Conservation (phyloP, 2,797 vertebrate species). For the Semaprochilodus insignis region DNA sequence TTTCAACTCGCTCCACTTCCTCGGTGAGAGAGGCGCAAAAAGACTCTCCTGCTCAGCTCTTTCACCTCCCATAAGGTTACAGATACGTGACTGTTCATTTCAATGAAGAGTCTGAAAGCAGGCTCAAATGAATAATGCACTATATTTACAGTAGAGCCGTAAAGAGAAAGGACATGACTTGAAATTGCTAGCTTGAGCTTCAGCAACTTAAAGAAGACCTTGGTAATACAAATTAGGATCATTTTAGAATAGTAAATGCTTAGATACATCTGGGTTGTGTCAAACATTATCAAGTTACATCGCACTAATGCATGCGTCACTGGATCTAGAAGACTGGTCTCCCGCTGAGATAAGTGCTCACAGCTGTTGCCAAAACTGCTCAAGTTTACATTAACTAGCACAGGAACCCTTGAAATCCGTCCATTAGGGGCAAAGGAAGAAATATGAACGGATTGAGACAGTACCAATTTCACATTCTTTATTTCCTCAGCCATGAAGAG, state of each 20-base stretch:
- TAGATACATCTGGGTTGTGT: not conserved
- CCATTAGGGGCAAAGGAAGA: not conserved
- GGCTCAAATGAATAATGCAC: not conserved
- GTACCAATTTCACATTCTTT: not conserved
- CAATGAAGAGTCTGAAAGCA: not conserved
- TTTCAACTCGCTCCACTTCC: not conserved
- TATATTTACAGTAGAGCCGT: not conserved
- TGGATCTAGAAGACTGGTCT: not conserved
- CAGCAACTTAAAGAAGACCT: not conserved
- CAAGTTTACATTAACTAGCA: not conserved
- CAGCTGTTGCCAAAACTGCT: not conserved
- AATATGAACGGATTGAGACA: not conserved
- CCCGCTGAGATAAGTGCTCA: not conserved
- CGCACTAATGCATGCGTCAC: too few species aligned
- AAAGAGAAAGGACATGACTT: not conserved
- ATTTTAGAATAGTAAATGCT: too few species aligned
- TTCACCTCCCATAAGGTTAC: not conserved
- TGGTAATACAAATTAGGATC: too few species aligned
- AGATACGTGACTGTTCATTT: not conserved
- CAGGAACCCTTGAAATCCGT: not conserved
- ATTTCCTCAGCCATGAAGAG: constrained; percentile 81
- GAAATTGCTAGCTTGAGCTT: not conserved
- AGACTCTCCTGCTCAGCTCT: constrained; percentile 8
- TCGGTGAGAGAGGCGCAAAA: too few species aligned
- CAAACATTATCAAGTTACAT: constrained; percentile 1